Conservation (phyloP, 2,888 invertebrate species). For the Tigriopus californicus region DNA sequence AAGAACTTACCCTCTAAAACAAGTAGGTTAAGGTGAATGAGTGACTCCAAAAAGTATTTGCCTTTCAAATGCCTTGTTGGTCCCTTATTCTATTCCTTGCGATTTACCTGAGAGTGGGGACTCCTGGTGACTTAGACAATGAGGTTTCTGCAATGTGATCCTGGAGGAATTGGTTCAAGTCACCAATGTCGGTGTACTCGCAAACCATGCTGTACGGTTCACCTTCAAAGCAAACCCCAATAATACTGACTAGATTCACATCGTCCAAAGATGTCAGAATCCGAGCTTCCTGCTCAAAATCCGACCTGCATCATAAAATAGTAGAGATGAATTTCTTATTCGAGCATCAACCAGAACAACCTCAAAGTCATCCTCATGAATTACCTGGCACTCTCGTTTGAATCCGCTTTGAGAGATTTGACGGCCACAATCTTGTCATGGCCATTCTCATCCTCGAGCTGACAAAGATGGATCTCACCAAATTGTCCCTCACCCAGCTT, state of each 20-base stretch:
- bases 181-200: slow-evolving; percentile 70
- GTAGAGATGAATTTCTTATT: no score
- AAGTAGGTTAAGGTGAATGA: no score
- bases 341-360: no score
- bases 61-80: no score
- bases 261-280: slow-evolving; percentile 66
- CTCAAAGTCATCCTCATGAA: no score
- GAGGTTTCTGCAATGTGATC: slow-evolving; percentile 49
- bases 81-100: no score
- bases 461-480: slow-evolving; percentile 37
- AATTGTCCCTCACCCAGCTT: slow-evolving; percentile 56
- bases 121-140: slow-evolving; percentile 25
- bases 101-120: slow-evolving; percentile 11
- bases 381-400: neutral
- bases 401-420: slow-evolving; percentile 41
- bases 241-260: slow-evolving; percentile 58
- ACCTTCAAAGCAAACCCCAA: slow-evolving; percentile 44
- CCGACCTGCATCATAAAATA: neutral
- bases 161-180: slow-evolving; percentile 53
- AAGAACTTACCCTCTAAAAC: no score
- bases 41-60: no score
- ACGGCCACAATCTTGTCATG: slow-evolving; percentile 44
- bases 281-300: slow-evolving; percentile 41
- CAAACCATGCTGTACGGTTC: slow-evolving; percentile 70
- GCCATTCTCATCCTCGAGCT: slow-evolving; percentile 24